phyloP scores from a whole-genome alignment of 2,797 vertebrate species.

The Erpetoichthys calabaricus region DNA sequence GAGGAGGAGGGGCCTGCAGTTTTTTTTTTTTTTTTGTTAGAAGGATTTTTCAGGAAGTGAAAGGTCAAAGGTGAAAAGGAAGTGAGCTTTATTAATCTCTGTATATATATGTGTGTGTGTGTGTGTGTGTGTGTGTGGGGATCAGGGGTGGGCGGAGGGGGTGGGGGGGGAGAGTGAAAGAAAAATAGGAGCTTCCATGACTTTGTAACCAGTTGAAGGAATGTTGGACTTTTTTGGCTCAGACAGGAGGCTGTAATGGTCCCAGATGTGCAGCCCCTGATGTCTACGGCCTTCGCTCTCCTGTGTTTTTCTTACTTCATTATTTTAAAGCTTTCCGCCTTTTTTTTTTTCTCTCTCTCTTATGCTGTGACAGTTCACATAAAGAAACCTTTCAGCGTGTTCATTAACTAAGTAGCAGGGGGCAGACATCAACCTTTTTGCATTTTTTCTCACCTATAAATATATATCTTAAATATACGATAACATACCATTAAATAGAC shows the following conservation, averaged over 20 bases:
- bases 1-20: conserved; percentile 45
- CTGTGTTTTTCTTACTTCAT: conserved; percentile 21
- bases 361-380: conserved; percentile 44
- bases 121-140: no score
- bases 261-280: conserved; percentile 85
- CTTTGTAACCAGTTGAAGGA: conserved; percentile 58
- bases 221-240: conserved; percentile 66
- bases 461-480: no score
- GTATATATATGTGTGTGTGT: no score
- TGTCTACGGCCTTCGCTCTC: conserved; percentile 35
- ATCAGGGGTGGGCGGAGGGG: conserved; percentile 7
- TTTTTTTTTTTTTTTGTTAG: conserved; percentile 25
- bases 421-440: no score
- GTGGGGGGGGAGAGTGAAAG: conserved; percentile 13
- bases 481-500: no score
- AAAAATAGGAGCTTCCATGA: conserved; percentile 31
- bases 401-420: no score
- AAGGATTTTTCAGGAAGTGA: conserved; percentile 53
- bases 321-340: not conserved
- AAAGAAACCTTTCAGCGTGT: conserved; percentile 36
- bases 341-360: conserved; percentile 26
- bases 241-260: conserved; percentile 62
- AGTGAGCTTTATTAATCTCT: conserved; percentile 53
- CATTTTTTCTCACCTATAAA: no score
- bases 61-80: conserved; percentile 86